Evolutionary conservation across 1,140 invertebrate genomes (phyloP), one percentile per base, ranked within the genome.

Genomic region (Choristoneura fumiferana): DNA sequence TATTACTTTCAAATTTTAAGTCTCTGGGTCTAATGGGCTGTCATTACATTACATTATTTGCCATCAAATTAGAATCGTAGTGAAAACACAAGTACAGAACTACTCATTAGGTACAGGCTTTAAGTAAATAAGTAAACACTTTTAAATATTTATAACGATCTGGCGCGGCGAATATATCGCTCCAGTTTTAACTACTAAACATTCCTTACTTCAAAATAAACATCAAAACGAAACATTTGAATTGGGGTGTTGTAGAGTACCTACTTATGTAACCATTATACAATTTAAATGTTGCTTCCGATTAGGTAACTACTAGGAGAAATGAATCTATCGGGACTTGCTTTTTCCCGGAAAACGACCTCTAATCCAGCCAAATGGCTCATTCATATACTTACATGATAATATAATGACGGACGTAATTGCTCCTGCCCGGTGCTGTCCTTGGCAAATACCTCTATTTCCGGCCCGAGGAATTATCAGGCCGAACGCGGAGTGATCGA

Each of bases 401-500:
- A 43, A 49, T 49, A 49, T 49, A 49, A 49, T 49, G n/a, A 49
- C 10, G 8, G 1, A 10, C 17, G 43, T 49, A 29, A 49, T 49
- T 49, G 43, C 17, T n/a, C 40, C 14, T 9, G 40, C 12, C 15
- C n/a, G 8, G n/a, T 17, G 22, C 12, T 29, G 12, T 17, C 43
- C 29, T 18, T 29, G 22, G 17, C 22, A 17, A 49, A 12, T 49
- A 33, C 43, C 43, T 22, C 18, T 49, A 49, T 49, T 49, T 49
- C 22, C 43, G 43, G 22, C 2, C 43, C n/a, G 43, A 17, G 43
- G 43, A 18, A 22, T 49, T 29, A 49, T 49, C n/a, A 22, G 43
- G 10, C 12, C 43, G 43, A n/a, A n/a, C 43, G 17, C 43, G 17
- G 22, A 49, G 43, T 49, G 43, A 49, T 49, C 22, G 43, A 49